Conservation (phyloP, 2,113 vertebrate genomes). For the Caranx melampygus region DNA sequence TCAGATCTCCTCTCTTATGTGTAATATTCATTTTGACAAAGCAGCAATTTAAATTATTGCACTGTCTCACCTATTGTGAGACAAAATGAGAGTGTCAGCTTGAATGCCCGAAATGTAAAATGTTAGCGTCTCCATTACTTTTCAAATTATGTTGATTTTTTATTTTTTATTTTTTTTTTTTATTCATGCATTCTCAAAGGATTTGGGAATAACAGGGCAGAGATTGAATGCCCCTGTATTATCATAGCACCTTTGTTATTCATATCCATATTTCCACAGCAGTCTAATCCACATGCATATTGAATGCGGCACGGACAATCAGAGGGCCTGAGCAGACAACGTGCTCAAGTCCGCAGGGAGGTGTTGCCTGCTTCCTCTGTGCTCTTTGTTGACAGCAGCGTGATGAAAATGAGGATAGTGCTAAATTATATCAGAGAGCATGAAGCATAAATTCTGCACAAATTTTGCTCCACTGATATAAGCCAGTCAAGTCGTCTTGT, state of each 20-base stretch:
- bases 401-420: slow-evolving; percentile 46
- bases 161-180: slow-evolving; percentile 57
- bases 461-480: neutral
- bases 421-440: slow-evolving; percentile 49
- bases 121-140: slow-evolving; percentile 23
- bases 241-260: slow-evolving; percentile 64
- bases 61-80: slow-evolving; percentile 22
- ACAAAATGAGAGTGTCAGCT: slow-evolving; percentile 10
- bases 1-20: slow-evolving; percentile 24
- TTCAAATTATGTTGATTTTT: slow-evolving; percentile 48
- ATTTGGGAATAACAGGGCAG: slow-evolving; percentile 45
- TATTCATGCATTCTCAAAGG: slow-evolving; percentile 31
- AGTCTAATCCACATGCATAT: slow-evolving; percentile 63
- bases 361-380: slow-evolving; percentile 52
- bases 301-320: slow-evolving; percentile 57
- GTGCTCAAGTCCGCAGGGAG: slow-evolving; percentile 54
- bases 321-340: slow-evolving; percentile 46
- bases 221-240: slow-evolving; percentile 44
- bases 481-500: neutral
- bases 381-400: slow-evolving; percentile 55
- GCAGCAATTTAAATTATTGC: slow-evolving; percentile 24
- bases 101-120: slow-evolving; percentile 23
- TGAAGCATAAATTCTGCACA: slow-evolving; percentile 6
- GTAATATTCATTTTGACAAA: slow-evolving; percentile 38
- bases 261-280: slow-evolving; percentile 61